Conservation (phyloP, 2,888 invertebrate species). For the Acronicta psi region DNA sequence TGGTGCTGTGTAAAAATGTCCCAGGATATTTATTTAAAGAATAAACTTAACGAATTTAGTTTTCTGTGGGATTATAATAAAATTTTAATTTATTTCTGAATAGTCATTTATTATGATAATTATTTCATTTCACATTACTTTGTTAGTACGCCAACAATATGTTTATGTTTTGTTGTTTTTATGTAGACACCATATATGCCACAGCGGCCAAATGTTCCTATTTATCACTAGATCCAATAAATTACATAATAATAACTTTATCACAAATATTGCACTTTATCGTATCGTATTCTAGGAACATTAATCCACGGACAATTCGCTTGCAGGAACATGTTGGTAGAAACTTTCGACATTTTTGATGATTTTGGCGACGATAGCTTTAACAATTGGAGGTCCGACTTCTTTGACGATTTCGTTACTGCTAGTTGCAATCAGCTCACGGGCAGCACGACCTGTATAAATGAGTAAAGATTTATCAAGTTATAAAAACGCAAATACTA, state of each 20-base stretch:
- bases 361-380: constrained; percentile 56
- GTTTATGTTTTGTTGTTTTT: too few species aligned
- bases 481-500: too few species aligned
- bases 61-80: too few species aligned
- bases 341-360: constrained; percentile 58
- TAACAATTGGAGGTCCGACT: constrained; percentile 69
- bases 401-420: constrained; percentile 69
- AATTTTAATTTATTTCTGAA: too few species aligned
- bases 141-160: constrained; percentile 6
- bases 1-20: too few species aligned
- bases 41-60: too few species aligned
- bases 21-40: too few species aligned
- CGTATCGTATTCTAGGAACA: constrained; percentile 19
- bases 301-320: constrained; percentile 56
- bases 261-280: constrained; percentile 14
- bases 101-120: constrained; percentile 32
- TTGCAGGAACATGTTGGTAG: constrained; percentile 55
- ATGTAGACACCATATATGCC: too few species aligned
- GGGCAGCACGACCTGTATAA: constrained; percentile 64
- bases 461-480: too few species aligned
- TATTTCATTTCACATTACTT: constrained; percentile 10
- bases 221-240: constrained; percentile 13
- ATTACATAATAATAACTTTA: background rate
- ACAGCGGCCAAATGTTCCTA: too few species aligned
- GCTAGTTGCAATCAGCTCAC: constrained; percentile 59